Evolutionary conservation across 2,797 vertebrate genomes (phyloP), one percentile per base, ranked within the genome.

Genomic region (Pyrocephalus nanus): DNA sequence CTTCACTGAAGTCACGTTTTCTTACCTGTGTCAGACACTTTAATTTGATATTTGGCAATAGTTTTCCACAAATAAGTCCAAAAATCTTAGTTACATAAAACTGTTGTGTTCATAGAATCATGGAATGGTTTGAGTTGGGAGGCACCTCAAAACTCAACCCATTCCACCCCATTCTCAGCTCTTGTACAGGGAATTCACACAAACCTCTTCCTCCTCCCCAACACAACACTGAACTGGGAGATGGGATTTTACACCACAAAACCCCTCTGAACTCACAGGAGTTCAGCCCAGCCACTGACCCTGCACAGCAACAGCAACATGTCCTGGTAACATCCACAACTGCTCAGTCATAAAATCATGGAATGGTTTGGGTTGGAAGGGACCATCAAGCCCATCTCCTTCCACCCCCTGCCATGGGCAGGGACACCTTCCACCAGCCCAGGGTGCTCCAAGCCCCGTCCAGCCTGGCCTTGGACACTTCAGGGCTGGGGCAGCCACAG

Each of bases 361-460:
- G 45, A 36, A 12, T 12, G n/a, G 25, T 27, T 77, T 38, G 18
- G 38, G 17, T 65, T 11, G 73, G 38, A 51, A 58, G 3, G 21
- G n/a, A 47, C 12, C 18, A 48, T 16, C 19, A 58, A 32, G 18
- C 8, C 57, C 38, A 53, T 47, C 23, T 5, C 1, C 8, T 62
- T 12, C 26, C 8, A 8, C 10, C 9, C 47, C 19, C 5, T 65
- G 1, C n/a, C 45, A 1, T 14, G 25, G 20, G 12, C n/a, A 71
- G 65, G 58, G 38, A 65, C n/a, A 34, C 17, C 58, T 90, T 0
- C 45, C 51, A 27, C 26, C 2, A 0, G 19, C 25, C 45, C 58
- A 65, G 58, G 12, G 0, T 32, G 21, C 12, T 60, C 45, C n/a
- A 13, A 57, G 14, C 32, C 16, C n/a, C 0, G 0, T 43, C 29